Conservation (phyloP, 2,797 vertebrate genomes). For the Gallinago solitaria region DNA sequence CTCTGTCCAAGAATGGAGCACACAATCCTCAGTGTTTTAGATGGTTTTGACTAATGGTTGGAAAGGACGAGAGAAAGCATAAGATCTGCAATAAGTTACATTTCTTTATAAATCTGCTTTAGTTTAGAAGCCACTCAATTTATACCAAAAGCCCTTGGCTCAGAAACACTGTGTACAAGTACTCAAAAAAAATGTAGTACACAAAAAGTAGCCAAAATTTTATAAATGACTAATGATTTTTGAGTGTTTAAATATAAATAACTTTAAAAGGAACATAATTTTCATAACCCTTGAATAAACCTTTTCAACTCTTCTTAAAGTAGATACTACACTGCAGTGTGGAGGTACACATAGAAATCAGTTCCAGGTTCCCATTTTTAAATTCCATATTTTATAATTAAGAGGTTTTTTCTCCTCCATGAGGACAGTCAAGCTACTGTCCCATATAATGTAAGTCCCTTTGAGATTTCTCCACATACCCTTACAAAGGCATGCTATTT, state of each 20-base stretch:
- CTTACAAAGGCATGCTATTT: background rate
- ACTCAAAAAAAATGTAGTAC: background rate
- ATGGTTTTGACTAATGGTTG: background rate
- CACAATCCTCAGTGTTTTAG: background rate
- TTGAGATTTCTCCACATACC: background rate
- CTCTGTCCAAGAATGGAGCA: background rate
- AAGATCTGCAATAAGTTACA: slow-evolving; percentile 18
- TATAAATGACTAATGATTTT: slow-evolving; percentile 50
- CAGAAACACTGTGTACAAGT: background rate
- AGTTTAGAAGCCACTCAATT: slow-evolving; percentile 1
- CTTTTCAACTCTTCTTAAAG: background rate
- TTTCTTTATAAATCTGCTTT: slow-evolving; percentile 15
- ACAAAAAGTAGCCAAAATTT: slow-evolving; percentile 16
- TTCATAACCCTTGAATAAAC: background rate
- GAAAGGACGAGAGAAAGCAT: background rate
- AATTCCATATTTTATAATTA: background rate
- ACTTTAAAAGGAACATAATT: background rate
- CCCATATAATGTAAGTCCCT: background rate
- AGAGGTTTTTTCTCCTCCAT: background rate
- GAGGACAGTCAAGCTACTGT: background rate
- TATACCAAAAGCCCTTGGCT: slow-evolving; percentile 23
- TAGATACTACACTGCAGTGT: background rate
- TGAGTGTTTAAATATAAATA: slow-evolving; percentile 20
- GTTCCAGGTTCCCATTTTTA: background rate
- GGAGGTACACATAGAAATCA: background rate